phyloP scores from a whole-genome alignment of 1,140 invertebrate genomes.

The Scaptomyza montana region DNA sequence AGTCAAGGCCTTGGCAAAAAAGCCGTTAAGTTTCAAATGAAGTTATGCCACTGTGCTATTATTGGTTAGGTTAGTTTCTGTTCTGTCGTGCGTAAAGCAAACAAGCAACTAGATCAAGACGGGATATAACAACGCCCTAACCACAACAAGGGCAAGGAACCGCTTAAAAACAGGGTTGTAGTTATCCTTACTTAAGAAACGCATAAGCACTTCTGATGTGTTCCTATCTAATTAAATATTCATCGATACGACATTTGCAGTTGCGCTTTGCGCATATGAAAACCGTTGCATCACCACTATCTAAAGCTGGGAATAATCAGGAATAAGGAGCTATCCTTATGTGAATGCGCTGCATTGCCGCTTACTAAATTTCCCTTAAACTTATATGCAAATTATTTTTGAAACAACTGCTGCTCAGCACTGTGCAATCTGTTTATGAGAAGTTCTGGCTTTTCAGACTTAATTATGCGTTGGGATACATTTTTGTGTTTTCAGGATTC shows the following conservation, averaged over 20 bases:
- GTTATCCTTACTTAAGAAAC: constrained; percentile 48
- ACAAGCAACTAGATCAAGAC: constrained; percentile 70
- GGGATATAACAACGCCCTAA: constrained; percentile 35
- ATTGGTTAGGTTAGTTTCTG: constrained; percentile 45
- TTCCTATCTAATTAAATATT: constrained; percentile 72
- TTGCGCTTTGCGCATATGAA: constrained; percentile 25
- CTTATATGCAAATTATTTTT: constrained; percentile 71
- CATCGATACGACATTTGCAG: constrained; percentile 74
- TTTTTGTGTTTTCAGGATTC: too few relatives aligned
- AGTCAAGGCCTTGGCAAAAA: constrained; percentile 59
- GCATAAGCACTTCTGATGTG: constrained; percentile 15
- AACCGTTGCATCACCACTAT: constrained; percentile 61
- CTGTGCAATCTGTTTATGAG: constrained; percentile 62
- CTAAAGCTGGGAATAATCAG: too few relatives aligned
- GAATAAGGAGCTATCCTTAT: constrained; percentile 23
- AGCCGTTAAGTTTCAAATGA: constrained; percentile 57
- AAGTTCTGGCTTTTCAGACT: constrained; percentile 27
- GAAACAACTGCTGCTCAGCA: constrained; percentile 11
- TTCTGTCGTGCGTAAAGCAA: constrained; percentile 29
- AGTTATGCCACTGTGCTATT: constrained; percentile 58
- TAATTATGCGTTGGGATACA: constrained; percentile 25
- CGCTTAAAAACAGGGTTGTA: constrained; percentile 52
- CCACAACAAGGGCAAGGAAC: constrained; percentile 49
- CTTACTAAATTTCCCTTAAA: constrained; percentile 79
- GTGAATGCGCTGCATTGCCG: constrained; percentile 38